These are phyloP conservation scores for Noctua comes DNA, from an alignment of 2,888 invertebrate species.

Conservation along the genomic window DNA sequence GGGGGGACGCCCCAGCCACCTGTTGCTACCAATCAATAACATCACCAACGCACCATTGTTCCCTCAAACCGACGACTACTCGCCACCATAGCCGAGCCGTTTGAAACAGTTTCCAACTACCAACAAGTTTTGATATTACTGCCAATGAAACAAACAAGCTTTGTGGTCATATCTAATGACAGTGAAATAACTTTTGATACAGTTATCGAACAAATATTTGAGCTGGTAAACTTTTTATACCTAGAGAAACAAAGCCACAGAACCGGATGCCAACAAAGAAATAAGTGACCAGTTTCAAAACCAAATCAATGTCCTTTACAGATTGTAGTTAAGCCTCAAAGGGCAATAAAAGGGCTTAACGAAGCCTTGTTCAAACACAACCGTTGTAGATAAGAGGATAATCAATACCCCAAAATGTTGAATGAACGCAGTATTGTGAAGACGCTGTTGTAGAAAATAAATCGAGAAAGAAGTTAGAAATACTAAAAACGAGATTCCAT, in stretches of 20 bases:
- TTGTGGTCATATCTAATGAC: constrained; percentile 48
- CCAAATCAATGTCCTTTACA: constrained; percentile 74
- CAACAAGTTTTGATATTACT: constrained; percentile 55
- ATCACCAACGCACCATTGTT: constrained; percentile 84
- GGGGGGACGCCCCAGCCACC: constrained; percentile 86
- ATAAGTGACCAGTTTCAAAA: constrained; percentile 42
- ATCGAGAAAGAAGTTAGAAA: constrained; percentile 4
- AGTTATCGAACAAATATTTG: constrained; percentile 38
- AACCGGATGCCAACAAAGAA: constrained; percentile 46
- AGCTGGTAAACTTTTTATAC: constrained; percentile 25
- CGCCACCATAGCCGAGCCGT: constrained; percentile 70
- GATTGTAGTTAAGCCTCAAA: constrained; percentile 73
- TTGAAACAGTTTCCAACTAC: constrained; percentile 53
- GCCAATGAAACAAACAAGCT: constrained; percentile 22
- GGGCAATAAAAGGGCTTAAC: constrained; percentile 79
- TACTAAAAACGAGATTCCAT: background rate
- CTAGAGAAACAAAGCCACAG: constrained; percentile 32
- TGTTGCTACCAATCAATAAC: constrained; percentile 89
- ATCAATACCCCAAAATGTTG: constrained; percentile 77
- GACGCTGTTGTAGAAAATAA: constrained; percentile 20
- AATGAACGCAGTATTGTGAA: constrained; percentile 54
- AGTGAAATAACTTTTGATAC: constrained; percentile 34
- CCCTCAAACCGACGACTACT: constrained; percentile 73
- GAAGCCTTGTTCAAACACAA: constrained; percentile 80
- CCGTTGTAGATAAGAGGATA: constrained; percentile 78